phyloP scores from a whole-genome alignment of 1,140 invertebrate genomes.

The Leptonema lineaticorne region DNA sequence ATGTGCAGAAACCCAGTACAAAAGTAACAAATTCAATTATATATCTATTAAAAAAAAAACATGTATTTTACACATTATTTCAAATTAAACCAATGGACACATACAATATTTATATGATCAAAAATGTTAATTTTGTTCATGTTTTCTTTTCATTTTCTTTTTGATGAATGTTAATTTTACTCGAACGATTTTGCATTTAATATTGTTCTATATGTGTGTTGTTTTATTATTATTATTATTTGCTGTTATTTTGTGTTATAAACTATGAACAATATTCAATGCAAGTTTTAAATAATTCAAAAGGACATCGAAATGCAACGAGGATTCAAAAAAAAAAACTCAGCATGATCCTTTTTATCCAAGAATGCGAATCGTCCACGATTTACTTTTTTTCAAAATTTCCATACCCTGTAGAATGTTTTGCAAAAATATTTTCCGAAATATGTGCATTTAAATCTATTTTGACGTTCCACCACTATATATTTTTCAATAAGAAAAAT shows the following conservation, averaged over 20 bases:
- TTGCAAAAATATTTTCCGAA: neutral
- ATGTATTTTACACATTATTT: slow-evolving; percentile 4
- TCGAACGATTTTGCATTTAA: neutral
- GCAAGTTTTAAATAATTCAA: neutral
- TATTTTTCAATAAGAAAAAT: slow-evolving; percentile 3
- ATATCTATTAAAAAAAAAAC: too few species aligned
- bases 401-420: neutral
- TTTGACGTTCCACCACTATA: neutral
- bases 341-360: neutral
- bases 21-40: slow-evolving; percentile 30
- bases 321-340: too few species aligned
- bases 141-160: too few species aligned
- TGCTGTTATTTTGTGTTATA: neutral
- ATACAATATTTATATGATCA: neutral
- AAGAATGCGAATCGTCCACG: too few species aligned
- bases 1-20: slow-evolving; percentile 34
- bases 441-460: neutral
- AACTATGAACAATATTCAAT: neutral
- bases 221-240: neutral
- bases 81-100: slow-evolving; percentile 2
- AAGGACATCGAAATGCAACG: neutral
- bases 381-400: neutral
- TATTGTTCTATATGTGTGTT: neutral
- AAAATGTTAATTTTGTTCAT: neutral
- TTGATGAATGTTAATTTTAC: neutral